A percentile compares a stretch with the other conserved stretches of the same genome.
Evolutionary conservation across 2,797 vertebrate genomes (phyloP).

Genomic region (Tenualosa ilisha): DNA sequence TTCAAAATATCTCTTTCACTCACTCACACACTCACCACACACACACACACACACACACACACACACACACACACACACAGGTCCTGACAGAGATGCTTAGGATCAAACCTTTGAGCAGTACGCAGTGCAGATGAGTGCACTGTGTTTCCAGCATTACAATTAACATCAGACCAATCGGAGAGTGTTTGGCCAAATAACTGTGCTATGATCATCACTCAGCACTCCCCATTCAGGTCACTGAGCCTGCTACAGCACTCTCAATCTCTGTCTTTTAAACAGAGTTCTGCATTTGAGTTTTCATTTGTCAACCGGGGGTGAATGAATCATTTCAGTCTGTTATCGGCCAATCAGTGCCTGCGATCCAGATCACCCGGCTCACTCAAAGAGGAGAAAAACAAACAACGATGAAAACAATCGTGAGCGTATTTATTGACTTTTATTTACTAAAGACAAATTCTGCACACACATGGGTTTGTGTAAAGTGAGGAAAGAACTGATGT

Average conservation of each 20-base stretch:
- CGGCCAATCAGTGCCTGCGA: not conserved
- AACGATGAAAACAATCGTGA: not conserved
- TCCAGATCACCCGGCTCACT: not conserved
- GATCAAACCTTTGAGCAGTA: not conserved
- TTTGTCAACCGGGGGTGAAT: not conserved
- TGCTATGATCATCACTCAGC: not conserved
- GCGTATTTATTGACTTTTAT: not conserved
- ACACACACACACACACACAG: slow-evolving; percentile 32
- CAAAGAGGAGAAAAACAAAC: not conserved
- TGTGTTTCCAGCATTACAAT: not conserved
- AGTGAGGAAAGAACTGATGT: not conserved
- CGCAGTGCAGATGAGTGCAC: slow-evolving; percentile 4
- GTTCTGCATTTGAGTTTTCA: not conserved
- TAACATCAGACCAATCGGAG: not conserved
- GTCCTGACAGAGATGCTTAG: slow-evolving; percentile 29
- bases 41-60: slow-evolving; percentile 12
- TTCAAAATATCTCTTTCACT: too few species aligned
- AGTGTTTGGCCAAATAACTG: not conserved
- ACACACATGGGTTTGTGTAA: not conserved
- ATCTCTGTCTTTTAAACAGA: not conserved
- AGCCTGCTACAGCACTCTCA: not conserved
- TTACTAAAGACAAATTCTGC: not conserved
- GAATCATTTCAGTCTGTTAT: not conserved
- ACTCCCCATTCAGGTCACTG: not conserved
- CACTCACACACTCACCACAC: not conserved